Evolutionary conservation across 2,888 invertebrate genomes (phyloP), one percentile per base, ranked within the genome.

Genomic region (Lasiommata megera): DNA sequence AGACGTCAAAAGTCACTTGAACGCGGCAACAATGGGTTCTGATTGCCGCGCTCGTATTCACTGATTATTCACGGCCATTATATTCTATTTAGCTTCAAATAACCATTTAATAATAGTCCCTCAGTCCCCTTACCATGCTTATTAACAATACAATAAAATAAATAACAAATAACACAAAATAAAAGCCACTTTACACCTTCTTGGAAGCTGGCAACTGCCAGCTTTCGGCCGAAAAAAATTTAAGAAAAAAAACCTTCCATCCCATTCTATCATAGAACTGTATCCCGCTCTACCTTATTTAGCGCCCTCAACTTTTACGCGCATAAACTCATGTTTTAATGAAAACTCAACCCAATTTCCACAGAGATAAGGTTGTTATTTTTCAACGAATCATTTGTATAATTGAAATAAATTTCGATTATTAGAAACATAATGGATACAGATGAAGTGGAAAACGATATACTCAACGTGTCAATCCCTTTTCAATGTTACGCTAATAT

Each of bases 141-240:
- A 90, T 90, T 89, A 90, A 90, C 87, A 90, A 90, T 88, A 89
- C 88, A 89, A 88, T 88, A 84, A 89, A 87, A 87, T 88, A 89
- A 89, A 85, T 88, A 86, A 82, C 84, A 87, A 81, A 81, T 79
- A 81, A 80, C 76, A 79, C 73, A 79, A 87, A 86, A 83, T 82
- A 83, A 81, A 79, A 69, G 71, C 84, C 87, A 90, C 86, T 89
- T 90, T 90, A 90, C 90, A 90, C 89, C 88, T 90, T 90, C 89
- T 84, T 79, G 83, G 90, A 90, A 90, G 76, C 81, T 77, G 79
- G 77, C 85, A 84, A 87, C 87, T 86, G 84, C 76, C 23, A 23
- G 65, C 72, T 68, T 71, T 65, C 70, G 68, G 68, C 65, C 51
- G 61, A 70, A 77, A 81, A 23, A 81, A 83, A 80, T 71, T 70